phyloP scores from a whole-genome alignment of 2,113 vertebrate genomes.

The Chiloscyllium plagiosum region DNA sequence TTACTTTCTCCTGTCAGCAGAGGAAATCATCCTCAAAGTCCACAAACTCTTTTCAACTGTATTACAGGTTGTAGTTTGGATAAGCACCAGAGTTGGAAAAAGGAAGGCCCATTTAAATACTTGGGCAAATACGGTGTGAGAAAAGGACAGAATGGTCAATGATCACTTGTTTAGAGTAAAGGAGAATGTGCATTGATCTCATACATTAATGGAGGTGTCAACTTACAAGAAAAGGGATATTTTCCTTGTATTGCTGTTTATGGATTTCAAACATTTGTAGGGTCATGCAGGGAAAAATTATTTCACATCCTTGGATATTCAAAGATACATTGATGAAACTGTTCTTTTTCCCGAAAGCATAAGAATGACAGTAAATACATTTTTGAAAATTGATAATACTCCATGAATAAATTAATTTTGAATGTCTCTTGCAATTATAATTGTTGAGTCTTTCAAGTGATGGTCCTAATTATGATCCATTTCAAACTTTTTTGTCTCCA shows the following conservation, averaged over 20 bases:
- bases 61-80: not conserved
- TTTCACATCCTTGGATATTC: not conserved
- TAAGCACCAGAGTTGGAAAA: not conserved
- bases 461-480: not conserved
- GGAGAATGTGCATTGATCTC: not conserved
- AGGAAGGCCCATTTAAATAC: not conserved
- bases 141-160: not conserved
- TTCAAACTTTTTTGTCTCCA: not conserved
- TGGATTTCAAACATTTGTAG: not conserved
- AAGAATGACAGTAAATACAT: not conserved
- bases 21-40: not conserved
- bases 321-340: not conserved
- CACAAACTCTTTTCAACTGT: not conserved
- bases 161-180: not conserved
- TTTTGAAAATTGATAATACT: not conserved
- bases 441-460: too few species aligned
- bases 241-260: not conserved
- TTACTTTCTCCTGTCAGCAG: too few species aligned
- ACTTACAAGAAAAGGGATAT: not conserved
- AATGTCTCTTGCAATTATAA: not conserved
- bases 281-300: not conserved
- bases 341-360: not conserved
- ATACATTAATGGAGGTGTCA: not conserved
- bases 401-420: not conserved
- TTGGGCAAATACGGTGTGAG: not conserved